Evolutionary conservation across 2,888 invertebrate species (phyloP), one percentile per base, ranked within the genome.

Genomic region (Nezara viridula): DNA sequence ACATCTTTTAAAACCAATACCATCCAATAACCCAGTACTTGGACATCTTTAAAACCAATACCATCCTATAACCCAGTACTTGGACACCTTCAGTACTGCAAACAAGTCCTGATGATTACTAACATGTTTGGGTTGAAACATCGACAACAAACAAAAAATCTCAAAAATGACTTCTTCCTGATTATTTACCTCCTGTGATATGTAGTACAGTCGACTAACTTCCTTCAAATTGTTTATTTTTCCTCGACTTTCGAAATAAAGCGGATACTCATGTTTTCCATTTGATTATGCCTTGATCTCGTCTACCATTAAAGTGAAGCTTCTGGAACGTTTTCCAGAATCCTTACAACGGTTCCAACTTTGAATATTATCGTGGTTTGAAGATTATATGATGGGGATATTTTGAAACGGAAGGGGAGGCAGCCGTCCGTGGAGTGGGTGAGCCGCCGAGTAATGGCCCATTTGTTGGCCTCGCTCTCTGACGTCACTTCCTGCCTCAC

Each of bases 391-490:
- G 81, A 44, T 44, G 44, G 44, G 44, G 81, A 81, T 81, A 81
- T 81, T 81, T 81, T 81, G 40, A 81, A 81, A 47, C 81, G 81
- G 81, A 81, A 81, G 81, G 81, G 81, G 81, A 86, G 86, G 50
- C 50, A 50, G 86, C 86, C 14, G 37, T 37, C 86, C 86, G 86
- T 50, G 86, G 86, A 55, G 86, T 86, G 86, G 27, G 21, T 9
- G 52, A 24, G 19, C 27, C 47, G 52, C 32, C 44, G n/a, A 73
- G 89, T 90, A 90, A 90, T 90, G 90, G 90, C 85, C 89, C 90
- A 90, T 90, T 90, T 90, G 90, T 90, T 90, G 90, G 27, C 88
- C 40, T 40, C 73, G 32, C 73, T 66, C n/a, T 24, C 60, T 60
- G 60, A 47, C 66, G 60, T 55, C 47, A 81, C 44, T 81, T 86